These are phyloP conservation scores for Melanophora roralis DNA, from an alignment of 2,888 invertebrate genomes.

Conservation along the genomic window DNA sequence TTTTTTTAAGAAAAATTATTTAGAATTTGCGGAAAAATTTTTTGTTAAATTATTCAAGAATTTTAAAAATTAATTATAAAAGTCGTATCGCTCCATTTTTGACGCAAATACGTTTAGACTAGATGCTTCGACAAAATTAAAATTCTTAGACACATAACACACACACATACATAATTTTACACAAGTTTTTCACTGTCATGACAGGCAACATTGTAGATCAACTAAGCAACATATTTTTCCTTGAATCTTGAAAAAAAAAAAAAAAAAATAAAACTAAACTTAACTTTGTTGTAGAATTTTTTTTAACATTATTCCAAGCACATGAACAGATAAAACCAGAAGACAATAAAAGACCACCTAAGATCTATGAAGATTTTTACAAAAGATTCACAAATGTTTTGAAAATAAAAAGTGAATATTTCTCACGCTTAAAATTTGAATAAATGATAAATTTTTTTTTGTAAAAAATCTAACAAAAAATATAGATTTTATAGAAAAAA, in stretches of 20 bases:
- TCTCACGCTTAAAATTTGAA: conserved; percentile 51
- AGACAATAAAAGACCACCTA: conserved; percentile 45
- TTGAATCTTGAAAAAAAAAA: not conserved
- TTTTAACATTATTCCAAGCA: conserved; percentile 45
- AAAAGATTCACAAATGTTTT: not conserved
- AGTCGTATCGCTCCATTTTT: too few relatives aligned
- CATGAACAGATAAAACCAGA: conserved; percentile 19
- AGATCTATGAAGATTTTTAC: conserved; percentile 16
- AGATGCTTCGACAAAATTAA: too few relatives aligned
- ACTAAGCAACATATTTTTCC: conserved; percentile 14
- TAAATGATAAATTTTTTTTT: conserved; percentile 24
- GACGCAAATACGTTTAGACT: too few relatives aligned
- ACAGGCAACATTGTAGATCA: conserved; percentile 15
- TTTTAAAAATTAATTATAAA: too few relatives aligned
- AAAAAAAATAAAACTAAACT: conserved; percentile 4
- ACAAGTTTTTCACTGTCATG: conserved; percentile 3
- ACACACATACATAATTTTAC: not conserved
- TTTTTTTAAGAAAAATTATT: too few relatives aligned
- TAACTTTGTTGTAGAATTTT: conserved; percentile 32
- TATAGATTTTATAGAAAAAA: conserved; percentile 55
- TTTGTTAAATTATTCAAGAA: too few relatives aligned
- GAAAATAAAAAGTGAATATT: conserved; percentile 8
- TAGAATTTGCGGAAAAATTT: too few relatives aligned
- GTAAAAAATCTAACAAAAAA: conserved; percentile 41
- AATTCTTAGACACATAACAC: not conserved